Evolutionary conservation across 2,113 vertebrate species (phyloP), one percentile per base, ranked within the genome.

Genomic region (Vimba vimba): DNA sequence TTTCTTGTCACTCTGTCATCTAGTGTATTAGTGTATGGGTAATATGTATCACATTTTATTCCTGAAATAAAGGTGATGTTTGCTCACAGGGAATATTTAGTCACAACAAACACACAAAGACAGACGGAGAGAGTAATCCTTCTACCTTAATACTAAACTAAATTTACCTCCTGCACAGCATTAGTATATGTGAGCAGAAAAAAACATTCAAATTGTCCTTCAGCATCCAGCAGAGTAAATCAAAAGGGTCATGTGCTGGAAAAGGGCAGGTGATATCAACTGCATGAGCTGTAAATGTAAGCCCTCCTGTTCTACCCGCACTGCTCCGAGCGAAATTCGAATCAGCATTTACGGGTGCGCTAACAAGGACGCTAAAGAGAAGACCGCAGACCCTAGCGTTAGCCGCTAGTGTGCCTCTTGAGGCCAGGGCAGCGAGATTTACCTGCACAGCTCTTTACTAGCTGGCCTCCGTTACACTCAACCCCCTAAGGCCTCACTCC

Each of bases 261-360:
- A 60, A 33, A 43, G 55, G 55, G n/a, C 78, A 80, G 57, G 59
- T 64, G 78, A 64, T 80, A 19, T 62, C 78, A 79, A 25, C 47
- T 27, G 23, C 23, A 62, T 76, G 13, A 30, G 74, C n/a, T 76
- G n/a, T 30, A 21, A 21, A 57, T 21, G 55, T 55, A 19, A 19
- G 5, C 52, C 52, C 52, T 55, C 52, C 5, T 17, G 17, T 6
- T 55, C 52, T 55, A 55, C 17, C 6, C 17, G 17, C 52, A 55
- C 5, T 5, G 17, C 52, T 55, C 52, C 3, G 52, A 55, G 50
- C 13, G 5, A 13, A 4, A 52, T 52, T 52, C 13, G 13, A 52
- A 52, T 15, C 15, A 15, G 4, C 50, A 1, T 19, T 55, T 55
- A 55, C 5, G 2, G 52, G 52, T 6, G 19, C 19, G 21, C 19